Evolutionary conservation across 2,797 vertebrate species (phyloP).

Genomic region (Vipera ursinii): DNA sequence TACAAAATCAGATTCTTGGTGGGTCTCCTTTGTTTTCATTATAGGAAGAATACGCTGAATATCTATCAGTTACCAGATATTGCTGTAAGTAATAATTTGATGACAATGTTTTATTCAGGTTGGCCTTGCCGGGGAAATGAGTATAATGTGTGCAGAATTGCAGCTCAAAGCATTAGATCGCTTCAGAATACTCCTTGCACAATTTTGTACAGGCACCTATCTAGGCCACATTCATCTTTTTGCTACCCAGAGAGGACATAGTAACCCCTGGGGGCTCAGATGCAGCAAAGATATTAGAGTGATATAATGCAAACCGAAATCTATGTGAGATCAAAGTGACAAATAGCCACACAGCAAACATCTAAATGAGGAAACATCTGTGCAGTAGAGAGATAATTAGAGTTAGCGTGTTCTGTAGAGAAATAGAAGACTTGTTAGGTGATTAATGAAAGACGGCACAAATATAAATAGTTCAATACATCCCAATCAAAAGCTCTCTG

Average conservation of each 20-base stretch:
- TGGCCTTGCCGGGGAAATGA: neutral
- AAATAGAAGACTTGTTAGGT: conserved; percentile 48
- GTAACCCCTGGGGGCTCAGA: conserved; percentile 36
- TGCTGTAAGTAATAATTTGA: conserved; percentile 22
- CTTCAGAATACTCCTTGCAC: conserved; percentile 4
- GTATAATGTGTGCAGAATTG: neutral
- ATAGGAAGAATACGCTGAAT: neutral
- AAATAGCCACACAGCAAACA: conserved; percentile 43
- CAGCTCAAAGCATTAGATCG: conserved; percentile 33
- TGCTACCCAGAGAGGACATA: conserved; percentile 40
- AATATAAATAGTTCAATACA: conserved; percentile 56
- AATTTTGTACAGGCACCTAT: neutral
- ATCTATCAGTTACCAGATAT: conserved; percentile 2
- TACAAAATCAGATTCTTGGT: conserved; percentile 12
- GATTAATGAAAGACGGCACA: conserved; percentile 57
- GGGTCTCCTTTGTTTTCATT: neutral
- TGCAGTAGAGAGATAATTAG: conserved; percentile 45
- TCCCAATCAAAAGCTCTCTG: conserved; percentile 42
- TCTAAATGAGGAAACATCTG: conserved; percentile 56
- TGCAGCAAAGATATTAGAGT: conserved; percentile 23
- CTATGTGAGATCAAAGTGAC: conserved; percentile 33
- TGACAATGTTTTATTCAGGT: neutral
- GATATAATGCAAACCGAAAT: conserved; percentile 49
- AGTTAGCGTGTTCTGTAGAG: conserved; percentile 39
- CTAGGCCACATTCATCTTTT: conserved; percentile 28